Base-by-base conservation (phyloP, 2,797 vertebrate genomes). In the Poecilia gillii region DNA sequence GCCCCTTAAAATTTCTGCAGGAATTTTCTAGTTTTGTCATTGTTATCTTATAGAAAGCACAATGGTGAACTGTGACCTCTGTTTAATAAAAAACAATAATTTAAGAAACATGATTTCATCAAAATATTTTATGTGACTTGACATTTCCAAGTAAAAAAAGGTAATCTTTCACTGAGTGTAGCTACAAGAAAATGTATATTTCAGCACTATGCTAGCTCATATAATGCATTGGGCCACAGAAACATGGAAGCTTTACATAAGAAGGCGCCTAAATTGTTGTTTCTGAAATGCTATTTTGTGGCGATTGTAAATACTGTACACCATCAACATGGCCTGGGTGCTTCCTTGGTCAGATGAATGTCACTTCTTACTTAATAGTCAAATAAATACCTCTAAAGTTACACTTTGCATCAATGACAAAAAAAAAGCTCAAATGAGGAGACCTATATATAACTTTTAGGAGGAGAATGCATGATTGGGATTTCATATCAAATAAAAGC, bases 401-500 rank as follows among this genome's bases (percentile, higher is more conserved):
- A 43, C 46, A 57, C 68, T 80, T 45, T 76, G 11, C 57, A 47
- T 66, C 43, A 13, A 53, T 20, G 68, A 20, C 49, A 43, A 76
- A 75, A n/a, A 0, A n/a, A 28, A 20, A 71, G 53, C 18, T 7
- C 9, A 47, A 62, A n/a, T 5, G 6, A 51, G 9, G 43, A 18
- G 2, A 45, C 13, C 25, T 53, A 53, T 33, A 23, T 49, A n/a
- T 39, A 41, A n/a, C 4, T 51, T 47, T 46, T 62, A 47, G 6
- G 8, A 76, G 43, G 3, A 51, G 7, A 74, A 72, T 47, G 31
- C 71, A 8, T 84, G 59, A 88, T 5, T 79, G 12, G 70, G 5
- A 73, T 87, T 74, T 53, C 0, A 68, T 33, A 43, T 84, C 89
- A 79, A 90, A 81, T 82, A 36, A 53, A 39, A 88, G 88, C 85